Base-by-base conservation (phyloP, 2,113 vertebrate genomes). In the Perca schrenkii region DNA sequence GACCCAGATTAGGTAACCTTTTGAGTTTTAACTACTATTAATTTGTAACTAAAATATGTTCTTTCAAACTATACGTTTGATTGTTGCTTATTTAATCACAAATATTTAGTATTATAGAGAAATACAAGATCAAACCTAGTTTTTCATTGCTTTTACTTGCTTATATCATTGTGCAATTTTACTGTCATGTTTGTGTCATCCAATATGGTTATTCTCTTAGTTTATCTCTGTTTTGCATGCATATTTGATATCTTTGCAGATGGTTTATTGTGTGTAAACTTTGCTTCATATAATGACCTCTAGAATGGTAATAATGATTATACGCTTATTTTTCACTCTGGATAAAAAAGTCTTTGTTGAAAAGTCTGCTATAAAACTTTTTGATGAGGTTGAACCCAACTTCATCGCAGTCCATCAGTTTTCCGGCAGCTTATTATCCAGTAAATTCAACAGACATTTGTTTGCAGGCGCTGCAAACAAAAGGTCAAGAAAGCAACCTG, bases 401-500 rank as follows among this genome's bases (percentile, higher is more conserved):
- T 50, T 81, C 72, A 65, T 67, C 40, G 46, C 71, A 53, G 34
- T 69, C 66, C 22, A 63, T 82, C 76, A 54, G 57, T 50, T 62
- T 61, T 66, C 63, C 77, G 8, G 22, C 54, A 80, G 65, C 72
- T 82, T 86, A 85, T 84, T 84, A 85, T 82, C 79, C 77, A 57
- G 73, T 73, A 75, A 83, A 84, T 77, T 75, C 80, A 71, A 74
- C 73, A 86, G 80, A 81, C 71, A 61, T 86, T 84, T 74, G 78
- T 73, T 87, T 89, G 74, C 84, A 78, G 87, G 74, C 79, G 4
- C 56, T 69, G 77, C 57, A 88, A 79, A 85, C 90, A 90, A 92
- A 92, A 89, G 88, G 88, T 89, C 89, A 88, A 78, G 64, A 82
- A 88, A 91, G 89, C 89, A 86, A 86, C 78, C 64, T 49, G 85